phyloP scores from a whole-genome alignment of 2,888 invertebrate genomes.

The Halictus quadricinctus region DNA sequence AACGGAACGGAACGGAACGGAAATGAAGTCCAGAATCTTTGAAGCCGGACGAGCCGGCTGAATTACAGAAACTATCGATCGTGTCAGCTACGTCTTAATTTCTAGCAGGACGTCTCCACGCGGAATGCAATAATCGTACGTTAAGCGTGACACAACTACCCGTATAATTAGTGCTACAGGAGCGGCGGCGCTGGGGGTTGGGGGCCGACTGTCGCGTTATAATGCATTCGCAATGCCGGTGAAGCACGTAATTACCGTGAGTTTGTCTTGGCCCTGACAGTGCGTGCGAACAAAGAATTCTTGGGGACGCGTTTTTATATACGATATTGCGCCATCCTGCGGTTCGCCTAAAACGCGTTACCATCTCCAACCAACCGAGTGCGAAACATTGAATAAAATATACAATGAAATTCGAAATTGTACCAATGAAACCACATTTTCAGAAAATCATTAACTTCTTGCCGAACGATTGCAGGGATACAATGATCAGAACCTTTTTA shows the following conservation, averaged over 20 bases:
- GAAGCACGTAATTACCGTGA: constrained; percentile 57
- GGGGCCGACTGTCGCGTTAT: constrained; percentile 47
- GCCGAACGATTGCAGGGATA: no score
- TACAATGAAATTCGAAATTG: neutral
- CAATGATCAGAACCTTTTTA: no score
- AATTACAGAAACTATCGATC: constrained; percentile 63
- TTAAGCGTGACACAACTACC: constrained; percentile 56
- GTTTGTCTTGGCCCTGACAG: constrained; percentile 41
- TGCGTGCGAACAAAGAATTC: constrained; percentile 28
- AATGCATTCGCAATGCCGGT: constrained; percentile 48
- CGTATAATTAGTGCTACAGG: constrained; percentile 57
- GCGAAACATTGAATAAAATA: neutral
- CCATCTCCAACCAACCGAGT: neutral
- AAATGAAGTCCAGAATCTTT: constrained; percentile 58
- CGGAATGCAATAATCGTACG: constrained; percentile 62
- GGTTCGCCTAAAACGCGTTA: neutral
- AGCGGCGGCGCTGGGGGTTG: neutral
- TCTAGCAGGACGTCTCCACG: constrained; percentile 24
- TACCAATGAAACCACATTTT: neutral
- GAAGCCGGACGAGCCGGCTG: constrained; percentile 29
- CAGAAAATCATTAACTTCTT: neutral
- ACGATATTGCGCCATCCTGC: neutral
- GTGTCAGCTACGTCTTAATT: constrained; percentile 52
- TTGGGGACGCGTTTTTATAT: constrained; percentile 8
- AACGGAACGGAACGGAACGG: constrained; percentile 48